Conservation (phyloP, 2,113 vertebrate genomes). For the Cricetomys ansorgei region DNA sequence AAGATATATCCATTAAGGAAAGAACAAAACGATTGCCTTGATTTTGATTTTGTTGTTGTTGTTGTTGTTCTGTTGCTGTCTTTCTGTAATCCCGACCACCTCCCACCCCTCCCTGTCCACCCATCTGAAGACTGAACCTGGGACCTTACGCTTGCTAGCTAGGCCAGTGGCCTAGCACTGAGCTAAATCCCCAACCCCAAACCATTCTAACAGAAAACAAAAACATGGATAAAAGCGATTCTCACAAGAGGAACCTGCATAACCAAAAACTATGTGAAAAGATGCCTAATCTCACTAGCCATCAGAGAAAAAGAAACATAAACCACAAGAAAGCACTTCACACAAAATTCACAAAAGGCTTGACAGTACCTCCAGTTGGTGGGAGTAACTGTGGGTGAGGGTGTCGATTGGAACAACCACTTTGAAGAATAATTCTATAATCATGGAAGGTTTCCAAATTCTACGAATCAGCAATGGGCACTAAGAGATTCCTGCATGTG, state of each 20-base stretch:
- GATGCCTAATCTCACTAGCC: not conserved
- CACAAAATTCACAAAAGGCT: not conserved
- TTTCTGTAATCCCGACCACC: not conserved
- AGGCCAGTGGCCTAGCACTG: not conserved
- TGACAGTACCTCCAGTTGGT: not conserved
- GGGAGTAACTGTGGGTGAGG: not conserved
- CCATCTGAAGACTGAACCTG: not conserved
- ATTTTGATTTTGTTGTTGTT: not conserved
- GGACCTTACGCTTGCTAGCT: not conserved
- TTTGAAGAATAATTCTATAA: not conserved
- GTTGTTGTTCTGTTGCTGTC: not conserved
- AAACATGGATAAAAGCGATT: not conserved
- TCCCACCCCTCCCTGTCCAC: not conserved
- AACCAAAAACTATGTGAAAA: not conserved
- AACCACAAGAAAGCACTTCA: constrained; percentile 7
- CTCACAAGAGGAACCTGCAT: not conserved
- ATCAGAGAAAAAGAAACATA: not conserved
- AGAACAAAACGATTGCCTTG: not conserved
- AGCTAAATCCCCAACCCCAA: not conserved
- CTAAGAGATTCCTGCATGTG: not conserved
- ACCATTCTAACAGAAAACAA: not conserved
- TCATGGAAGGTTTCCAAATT: not conserved
- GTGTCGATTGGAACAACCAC: not conserved
- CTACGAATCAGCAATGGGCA: not conserved
- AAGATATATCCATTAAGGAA: constrained; percentile 10